These are phyloP conservation scores for Papilio gigon DNA, from an alignment of 2,888 invertebrate species.

Conservation along the genomic window DNA sequence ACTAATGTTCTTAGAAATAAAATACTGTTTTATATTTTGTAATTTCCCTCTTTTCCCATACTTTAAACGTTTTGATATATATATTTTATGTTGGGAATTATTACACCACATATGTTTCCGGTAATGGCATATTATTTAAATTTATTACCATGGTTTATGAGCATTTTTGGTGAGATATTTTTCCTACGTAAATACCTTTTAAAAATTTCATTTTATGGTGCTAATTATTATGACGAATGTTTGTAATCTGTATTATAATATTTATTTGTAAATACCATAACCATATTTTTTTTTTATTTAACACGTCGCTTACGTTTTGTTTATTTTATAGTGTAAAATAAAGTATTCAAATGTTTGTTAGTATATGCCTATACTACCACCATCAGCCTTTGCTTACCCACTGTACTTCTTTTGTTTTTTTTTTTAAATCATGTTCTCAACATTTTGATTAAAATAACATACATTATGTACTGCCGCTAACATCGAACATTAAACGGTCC, in stretches of 20 bases:
- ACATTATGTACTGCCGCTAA: not conserved
- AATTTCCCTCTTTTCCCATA: conserved; percentile 9
- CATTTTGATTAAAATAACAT: not conserved
- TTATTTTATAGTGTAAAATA: too few species aligned
- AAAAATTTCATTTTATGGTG: conserved; percentile 4
- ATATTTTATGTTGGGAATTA: conserved; percentile 32
- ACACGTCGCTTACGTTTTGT: too few species aligned
- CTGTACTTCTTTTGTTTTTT: too few species aligned
- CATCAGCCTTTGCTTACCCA: too few species aligned
- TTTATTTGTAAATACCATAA: not conserved
- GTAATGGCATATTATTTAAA: conserved; percentile 32
- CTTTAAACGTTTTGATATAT: too few species aligned
- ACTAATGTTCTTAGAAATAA: too few species aligned
- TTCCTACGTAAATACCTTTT: not conserved
- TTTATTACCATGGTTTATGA: conserved; percentile 28
- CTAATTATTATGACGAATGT: not conserved
- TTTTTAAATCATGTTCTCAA: not conserved
- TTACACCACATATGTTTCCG: conserved; percentile 28
- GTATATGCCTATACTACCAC: too few species aligned
- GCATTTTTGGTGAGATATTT: conserved; percentile 24
- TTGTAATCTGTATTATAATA: not conserved
- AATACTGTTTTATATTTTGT: too few species aligned
- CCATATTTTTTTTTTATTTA: not conserved
- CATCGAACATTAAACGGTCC: conserved; percentile 53
- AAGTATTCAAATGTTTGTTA: too few species aligned